These are phyloP conservation scores for Odontamblyopus rebecca DNA, from an alignment of 2,797 vertebrate genomes.

Conservation along the genomic window DNA sequence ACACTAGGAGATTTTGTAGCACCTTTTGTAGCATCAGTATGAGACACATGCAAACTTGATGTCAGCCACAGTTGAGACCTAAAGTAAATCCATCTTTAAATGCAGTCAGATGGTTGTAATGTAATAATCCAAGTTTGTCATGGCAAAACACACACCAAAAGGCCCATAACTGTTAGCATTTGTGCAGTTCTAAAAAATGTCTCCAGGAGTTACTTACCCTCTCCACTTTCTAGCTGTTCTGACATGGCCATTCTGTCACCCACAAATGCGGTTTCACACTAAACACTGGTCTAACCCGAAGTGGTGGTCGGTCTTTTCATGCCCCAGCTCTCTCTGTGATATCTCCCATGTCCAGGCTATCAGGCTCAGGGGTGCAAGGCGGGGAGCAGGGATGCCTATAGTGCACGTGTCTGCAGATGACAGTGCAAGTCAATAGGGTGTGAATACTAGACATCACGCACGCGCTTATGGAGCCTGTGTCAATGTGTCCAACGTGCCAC, in stretches of 20 bases:
- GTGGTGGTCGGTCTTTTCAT: slow-evolving; percentile 49
- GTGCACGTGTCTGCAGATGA: slow-evolving; percentile 21
- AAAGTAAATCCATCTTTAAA: neutral
- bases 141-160: neutral
- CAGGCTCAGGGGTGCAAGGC: slow-evolving; percentile 64
- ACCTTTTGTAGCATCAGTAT: neutral
- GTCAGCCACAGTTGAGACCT: neutral
- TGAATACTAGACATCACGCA: neutral
- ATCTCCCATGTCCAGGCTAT: slow-evolving; percentile 73
- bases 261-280: slow-evolving; percentile 56
- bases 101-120: neutral
- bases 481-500: slow-evolving; percentile 56
- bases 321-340: slow-evolving; percentile 61
- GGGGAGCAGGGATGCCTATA: slow-evolving; percentile 30
- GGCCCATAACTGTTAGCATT: neutral
- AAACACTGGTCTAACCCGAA: slow-evolving; percentile 53
- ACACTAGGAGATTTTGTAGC: too few species aligned
- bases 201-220: slow-evolving; percentile 58
- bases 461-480: slow-evolving; percentile 16
- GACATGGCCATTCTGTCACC: slow-evolving; percentile 69
- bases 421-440: slow-evolving; percentile 1
- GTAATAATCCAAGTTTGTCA: neutral
- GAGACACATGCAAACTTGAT: neutral
- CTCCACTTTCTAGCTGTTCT: slow-evolving; percentile 64
- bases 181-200: slow-evolving; percentile 35